A percentile compares a stretch with the other conserved stretches of the same genome.
Conservation (phyloP, 30 jellyfish, hydroid and myxozoan species). For the Rhopilema esculentum region DNA sequence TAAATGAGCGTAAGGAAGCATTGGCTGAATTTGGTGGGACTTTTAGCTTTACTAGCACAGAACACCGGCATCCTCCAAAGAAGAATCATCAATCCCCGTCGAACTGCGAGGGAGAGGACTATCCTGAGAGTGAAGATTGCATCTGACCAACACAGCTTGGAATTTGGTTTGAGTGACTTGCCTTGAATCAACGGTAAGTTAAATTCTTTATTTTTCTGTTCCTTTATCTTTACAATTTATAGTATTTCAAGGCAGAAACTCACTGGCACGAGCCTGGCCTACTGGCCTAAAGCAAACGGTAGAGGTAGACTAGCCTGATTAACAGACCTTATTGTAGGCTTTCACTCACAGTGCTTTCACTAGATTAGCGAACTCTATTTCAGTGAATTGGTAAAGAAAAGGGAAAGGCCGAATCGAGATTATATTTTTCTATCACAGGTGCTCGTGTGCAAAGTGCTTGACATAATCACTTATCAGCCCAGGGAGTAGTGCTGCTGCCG, state of each 20-base stretch:
- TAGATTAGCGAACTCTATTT: background rate
- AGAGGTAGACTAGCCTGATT: no score
- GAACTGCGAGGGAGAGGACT: background rate
- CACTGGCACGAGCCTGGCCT: background rate
- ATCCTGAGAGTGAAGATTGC: background rate
- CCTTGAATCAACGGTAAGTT: background rate
- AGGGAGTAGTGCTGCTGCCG: background rate
- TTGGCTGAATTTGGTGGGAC: background rate
- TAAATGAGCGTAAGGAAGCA: background rate
- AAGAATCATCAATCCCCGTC: background rate
- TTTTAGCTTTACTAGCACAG: background rate
- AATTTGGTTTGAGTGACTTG: background rate
- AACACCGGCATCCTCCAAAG: background rate
- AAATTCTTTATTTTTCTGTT: no score
- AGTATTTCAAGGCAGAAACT: no score
- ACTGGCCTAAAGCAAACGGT: no score
- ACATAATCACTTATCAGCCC: background rate
- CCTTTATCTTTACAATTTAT: no score
- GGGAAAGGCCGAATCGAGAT: background rate
- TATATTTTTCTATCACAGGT: background rate
- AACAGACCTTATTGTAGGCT: no score
- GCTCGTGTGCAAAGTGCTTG: background rate
- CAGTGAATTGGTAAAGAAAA: background rate
- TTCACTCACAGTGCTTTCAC: background rate
- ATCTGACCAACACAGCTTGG: background rate